These are phyloP conservation scores for Nomada goodeniana DNA, from an alignment of 2,888 invertebrate species.

Conservation along the genomic window DNA sequence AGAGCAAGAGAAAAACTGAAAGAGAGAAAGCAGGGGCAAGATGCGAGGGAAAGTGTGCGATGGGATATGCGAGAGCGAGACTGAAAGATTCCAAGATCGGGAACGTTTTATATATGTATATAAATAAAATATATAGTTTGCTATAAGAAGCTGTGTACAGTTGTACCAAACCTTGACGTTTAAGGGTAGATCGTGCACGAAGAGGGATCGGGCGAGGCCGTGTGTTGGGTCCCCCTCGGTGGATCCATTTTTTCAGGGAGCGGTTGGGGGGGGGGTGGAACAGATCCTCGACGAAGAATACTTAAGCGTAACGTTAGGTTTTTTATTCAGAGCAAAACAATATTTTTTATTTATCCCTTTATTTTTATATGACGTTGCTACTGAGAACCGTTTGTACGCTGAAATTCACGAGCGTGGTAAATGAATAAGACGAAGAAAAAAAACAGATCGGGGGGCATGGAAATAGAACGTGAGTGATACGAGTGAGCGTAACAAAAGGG, in stretches of 20 bases:
- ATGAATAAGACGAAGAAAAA: neutral
- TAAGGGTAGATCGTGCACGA: neutral
- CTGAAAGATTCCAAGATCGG: constrained; percentile 53
- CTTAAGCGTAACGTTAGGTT: constrained; percentile 67
- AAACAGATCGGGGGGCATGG: neutral
- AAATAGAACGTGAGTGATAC: neutral
- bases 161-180: constrained; percentile 49
- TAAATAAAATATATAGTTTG: constrained; percentile 62
- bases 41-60: constrained; percentile 5
- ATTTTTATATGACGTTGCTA: constrained; percentile 78
- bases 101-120: constrained; percentile 61
- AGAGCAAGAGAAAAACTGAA: neutral
- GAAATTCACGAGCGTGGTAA: constrained; percentile 6
- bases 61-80: constrained; percentile 39
- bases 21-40: neutral
- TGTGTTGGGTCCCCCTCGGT: neutral
- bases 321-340: constrained; percentile 78
- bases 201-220: neutral
- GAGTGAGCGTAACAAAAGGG: neutral
- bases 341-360: constrained; percentile 82
- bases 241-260: constrained; percentile 19
- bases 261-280: constrained; percentile 2
- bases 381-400: constrained; percentile 46
- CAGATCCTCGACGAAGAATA: constrained; percentile 43
- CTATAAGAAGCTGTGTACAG: constrained; percentile 63